Evolutionary conservation across 2,888 invertebrate species (phyloP).

Genomic region (Apodemia zela): DNA sequence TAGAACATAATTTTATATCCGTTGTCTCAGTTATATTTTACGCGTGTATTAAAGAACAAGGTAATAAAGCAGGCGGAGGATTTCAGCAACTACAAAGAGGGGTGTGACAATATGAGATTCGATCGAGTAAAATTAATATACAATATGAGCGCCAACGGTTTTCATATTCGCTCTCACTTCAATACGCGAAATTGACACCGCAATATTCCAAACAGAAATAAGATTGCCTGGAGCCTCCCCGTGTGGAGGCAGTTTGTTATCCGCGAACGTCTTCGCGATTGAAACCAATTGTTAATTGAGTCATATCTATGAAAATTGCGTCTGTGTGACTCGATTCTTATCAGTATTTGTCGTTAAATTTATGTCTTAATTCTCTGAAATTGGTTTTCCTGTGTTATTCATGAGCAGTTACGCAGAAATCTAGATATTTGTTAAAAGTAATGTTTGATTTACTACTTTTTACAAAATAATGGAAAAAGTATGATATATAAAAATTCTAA

Average conservation of each 20-base stretch:
- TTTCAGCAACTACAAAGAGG: constrained; percentile 31
- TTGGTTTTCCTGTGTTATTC: constrained; percentile 32
- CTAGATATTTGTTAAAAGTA: too few species aligned
- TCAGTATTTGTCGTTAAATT: constrained; percentile 74
- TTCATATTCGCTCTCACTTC: constrained; percentile 65
- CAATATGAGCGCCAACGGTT: constrained; percentile 56
- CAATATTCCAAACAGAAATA: constrained; percentile 80
- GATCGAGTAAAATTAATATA: constrained; percentile 59
- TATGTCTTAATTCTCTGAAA: constrained; percentile 61
- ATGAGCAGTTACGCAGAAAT: not conserved
- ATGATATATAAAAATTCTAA: too few species aligned
- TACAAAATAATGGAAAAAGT: too few species aligned
- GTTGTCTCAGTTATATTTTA: not conserved
- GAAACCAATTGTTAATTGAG: constrained; percentile 81
- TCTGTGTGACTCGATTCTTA: constrained; percentile 72
- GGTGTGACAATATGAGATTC: constrained; percentile 41
- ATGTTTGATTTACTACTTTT: too few species aligned
- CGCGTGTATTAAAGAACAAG: constrained; percentile 22
- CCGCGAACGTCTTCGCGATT: constrained; percentile 76
- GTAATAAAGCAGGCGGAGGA: constrained; percentile 28
- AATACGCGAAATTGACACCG: constrained; percentile 79
- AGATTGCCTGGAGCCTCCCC: constrained; percentile 67
- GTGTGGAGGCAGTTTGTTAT: constrained; percentile 70
- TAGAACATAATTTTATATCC: not conserved
- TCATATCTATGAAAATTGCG: constrained; percentile 79